phyloP scores from a whole-genome alignment of 23 tunicate genomes.

The Styela plicata region DNA sequence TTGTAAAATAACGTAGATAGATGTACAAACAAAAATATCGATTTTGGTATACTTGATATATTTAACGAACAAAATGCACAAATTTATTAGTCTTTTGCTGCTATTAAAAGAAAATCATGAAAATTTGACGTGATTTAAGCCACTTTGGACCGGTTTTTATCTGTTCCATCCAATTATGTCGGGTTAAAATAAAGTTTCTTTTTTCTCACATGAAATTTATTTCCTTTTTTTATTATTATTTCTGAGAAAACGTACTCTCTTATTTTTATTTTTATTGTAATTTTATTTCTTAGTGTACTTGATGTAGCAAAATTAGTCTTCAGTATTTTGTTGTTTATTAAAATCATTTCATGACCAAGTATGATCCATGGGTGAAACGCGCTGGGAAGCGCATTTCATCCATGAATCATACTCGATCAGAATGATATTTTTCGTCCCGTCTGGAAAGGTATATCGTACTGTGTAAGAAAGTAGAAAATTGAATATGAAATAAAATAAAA shows the following conservation, averaged over 20 bases:
- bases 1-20: background rate
- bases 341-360: background rate
- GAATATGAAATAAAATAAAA: background rate
- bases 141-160: background rate
- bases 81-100: background rate
- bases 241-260: background rate
- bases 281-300: slow-evolving; percentile 28
- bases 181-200: background rate
- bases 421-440: slow-evolving; percentile 17
- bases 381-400: background rate
- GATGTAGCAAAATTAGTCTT: slow-evolving; percentile 10
- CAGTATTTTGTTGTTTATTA: background rate
- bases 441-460: slow-evolving; percentile 44
- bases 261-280: background rate
- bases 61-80: background rate
- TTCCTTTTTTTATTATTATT: background rate
- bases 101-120: background rate
- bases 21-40: no score
- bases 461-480: slow-evolving; percentile 15
- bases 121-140: background rate
- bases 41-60: background rate
- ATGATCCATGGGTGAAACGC: background rate
- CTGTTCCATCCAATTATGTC: background rate
- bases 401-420: background rate
- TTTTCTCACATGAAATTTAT: background rate